A percentile compares a stretch with the other conserved stretches of the same genome.
phyloP scores from a whole-genome alignment of 1,140 invertebrate species.

The Heliothis subflexa region DNA sequence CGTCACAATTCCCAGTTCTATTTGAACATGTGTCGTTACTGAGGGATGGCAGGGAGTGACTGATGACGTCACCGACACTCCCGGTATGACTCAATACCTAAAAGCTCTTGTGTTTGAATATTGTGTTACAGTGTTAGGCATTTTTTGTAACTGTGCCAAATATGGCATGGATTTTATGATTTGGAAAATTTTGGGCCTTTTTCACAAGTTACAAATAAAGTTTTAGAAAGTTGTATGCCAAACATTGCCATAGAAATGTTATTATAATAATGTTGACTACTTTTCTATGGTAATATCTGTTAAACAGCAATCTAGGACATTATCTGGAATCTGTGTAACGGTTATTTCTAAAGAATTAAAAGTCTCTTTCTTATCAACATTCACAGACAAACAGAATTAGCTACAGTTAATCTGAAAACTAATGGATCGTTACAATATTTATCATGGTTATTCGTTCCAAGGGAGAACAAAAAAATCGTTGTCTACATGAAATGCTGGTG shows the following conservation, averaged over 20 bases:
- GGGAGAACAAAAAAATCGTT: background rate
- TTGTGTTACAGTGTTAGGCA: background rate
- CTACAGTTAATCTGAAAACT: background rate
- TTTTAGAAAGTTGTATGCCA: no score
- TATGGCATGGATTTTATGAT: background rate
- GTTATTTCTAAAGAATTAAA: no score
- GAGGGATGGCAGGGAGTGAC: conserved; percentile 26
- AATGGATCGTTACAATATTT: background rate
- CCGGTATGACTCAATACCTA: conserved; percentile 12
- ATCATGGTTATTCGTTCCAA: background rate
- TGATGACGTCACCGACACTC: conserved; percentile 23
- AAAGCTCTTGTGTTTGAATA: background rate
- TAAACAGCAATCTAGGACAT: no score
- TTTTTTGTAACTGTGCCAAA: background rate
- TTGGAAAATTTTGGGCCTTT: background rate
- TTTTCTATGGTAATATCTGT: no score
- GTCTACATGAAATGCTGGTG: background rate
- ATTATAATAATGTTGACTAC: no score
- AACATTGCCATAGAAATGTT: no score
- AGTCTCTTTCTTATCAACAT: background rate
- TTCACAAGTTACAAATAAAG: no score
- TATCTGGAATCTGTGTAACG: no score
- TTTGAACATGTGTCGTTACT: conserved; percentile 7
- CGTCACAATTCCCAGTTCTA: conserved; percentile 18
- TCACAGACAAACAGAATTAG: background rate